Conservation (phyloP, 2,113 vertebrate genomes). For the Prunella himalayana region DNA sequence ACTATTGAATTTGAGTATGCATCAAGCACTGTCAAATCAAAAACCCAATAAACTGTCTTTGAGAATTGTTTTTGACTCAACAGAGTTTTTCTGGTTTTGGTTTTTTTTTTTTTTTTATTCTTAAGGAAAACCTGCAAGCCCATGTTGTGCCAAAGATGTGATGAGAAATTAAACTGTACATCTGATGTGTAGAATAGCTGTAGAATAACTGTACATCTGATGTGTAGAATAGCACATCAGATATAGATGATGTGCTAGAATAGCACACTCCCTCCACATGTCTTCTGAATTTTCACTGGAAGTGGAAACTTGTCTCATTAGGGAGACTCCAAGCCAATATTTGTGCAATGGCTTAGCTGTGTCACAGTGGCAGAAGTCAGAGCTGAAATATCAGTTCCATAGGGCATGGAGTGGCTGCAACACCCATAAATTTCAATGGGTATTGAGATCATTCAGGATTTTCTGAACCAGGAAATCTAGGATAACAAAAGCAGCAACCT, state of each 20-base stretch:
- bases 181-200: neutral
- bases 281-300: neutral
- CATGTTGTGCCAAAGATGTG: neutral
- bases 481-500: neutral
- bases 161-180: neutral
- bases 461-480: neutral
- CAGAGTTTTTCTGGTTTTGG: no score
- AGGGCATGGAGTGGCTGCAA: neutral
- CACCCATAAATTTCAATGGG: neutral
- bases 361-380: neutral
- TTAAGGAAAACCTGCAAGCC: neutral
- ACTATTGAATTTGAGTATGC: neutral
- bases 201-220: no score
- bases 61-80: neutral
- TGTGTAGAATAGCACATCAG: no score
- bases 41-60: neutral
- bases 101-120: accelerated
- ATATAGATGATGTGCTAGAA: no score
- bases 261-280: accelerated
- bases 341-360: neutral
- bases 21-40: neutral
- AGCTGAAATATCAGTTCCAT: neutral
- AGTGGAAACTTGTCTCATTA: neutral
- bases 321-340: neutral
- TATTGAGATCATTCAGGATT: neutral